phyloP scores from a whole-genome alignment of 64 coral and sea anemone genomes.

The Pocillopora damicornis region DNA sequence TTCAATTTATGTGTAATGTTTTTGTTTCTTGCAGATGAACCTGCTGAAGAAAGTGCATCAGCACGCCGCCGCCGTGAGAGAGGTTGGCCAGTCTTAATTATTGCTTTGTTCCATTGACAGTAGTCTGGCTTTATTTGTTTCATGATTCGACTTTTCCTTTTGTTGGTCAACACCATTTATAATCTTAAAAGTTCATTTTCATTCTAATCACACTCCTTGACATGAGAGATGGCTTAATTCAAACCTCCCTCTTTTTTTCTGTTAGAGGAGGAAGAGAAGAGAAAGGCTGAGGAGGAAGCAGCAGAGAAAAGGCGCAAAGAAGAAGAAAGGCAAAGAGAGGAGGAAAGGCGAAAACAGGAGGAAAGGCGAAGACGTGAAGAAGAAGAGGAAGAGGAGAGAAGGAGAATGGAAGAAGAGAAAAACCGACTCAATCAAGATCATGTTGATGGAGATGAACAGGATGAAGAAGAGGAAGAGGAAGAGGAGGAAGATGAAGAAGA shows the following conservation, averaged over 20 bases:
- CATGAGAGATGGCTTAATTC: neutral
- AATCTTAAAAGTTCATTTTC: too few relatives aligned
- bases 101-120: neutral
- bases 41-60: constrained; percentile 49
- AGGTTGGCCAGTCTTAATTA: neutral
- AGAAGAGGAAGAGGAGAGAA: constrained; percentile 52
- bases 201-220: neutral
- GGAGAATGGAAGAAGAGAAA: constrained; percentile 38
- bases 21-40: neutral
- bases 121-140: too few relatives aligned
- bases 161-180: too few relatives aligned
- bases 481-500: constrained; percentile 71
- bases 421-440: constrained; percentile 28
- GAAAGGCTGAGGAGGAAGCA: constrained; percentile 30
- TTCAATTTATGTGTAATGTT: neutral
- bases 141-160: too few relatives aligned
- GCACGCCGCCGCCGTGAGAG: constrained; percentile 59
- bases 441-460: constrained; percentile 55
- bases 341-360: neutral
- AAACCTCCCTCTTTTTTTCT: neutral
- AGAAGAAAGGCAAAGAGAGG: neutral
- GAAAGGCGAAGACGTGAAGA: neutral
- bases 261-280: constrained; percentile 33
- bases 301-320: neutral
- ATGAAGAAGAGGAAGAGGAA: constrained; percentile 58